A percentile compares a stretch with the other conserved stretches of the same genome.
Evolutionary conservation across 2,113 vertebrate species (phyloP).

Genomic region (Salvelinus sp.): DNA sequence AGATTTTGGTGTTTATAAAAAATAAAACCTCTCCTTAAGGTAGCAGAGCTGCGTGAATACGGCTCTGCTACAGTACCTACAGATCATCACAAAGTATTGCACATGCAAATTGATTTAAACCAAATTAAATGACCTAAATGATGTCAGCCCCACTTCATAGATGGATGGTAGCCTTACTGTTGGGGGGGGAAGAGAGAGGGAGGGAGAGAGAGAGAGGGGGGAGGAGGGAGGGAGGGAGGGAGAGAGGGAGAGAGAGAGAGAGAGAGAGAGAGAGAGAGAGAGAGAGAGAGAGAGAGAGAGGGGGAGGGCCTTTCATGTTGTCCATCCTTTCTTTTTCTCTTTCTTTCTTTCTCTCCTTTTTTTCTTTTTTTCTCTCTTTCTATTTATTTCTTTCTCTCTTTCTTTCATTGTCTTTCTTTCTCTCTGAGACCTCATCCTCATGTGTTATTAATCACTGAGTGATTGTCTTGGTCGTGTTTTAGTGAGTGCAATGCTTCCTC

Average conservation of each 20-base stretch:
- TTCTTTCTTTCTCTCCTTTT: background rate
- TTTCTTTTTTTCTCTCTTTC: too few species aligned
- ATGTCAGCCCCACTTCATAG: slow-evolving; percentile 30
- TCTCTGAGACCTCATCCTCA: slow-evolving; percentile 50
- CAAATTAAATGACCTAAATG: slow-evolving; percentile 34
- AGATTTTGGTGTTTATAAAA: too few species aligned
- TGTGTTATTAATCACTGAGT: slow-evolving; percentile 73
- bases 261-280: too few species aligned
- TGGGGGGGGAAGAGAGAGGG: background rate
- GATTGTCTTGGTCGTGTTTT: slow-evolving; percentile 73
- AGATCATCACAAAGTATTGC: background rate
- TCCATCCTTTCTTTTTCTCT: slow-evolving; percentile 46
- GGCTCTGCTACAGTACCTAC: too few species aligned
- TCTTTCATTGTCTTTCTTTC: slow-evolving; percentile 46
- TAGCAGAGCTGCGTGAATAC: too few species aligned
- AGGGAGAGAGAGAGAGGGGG: slow-evolving; percentile 3
- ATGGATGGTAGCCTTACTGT: slow-evolving; percentile 30
- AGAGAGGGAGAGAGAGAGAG: too few species aligned
- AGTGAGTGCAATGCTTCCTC: slow-evolving; percentile 71
- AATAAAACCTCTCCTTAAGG: too few species aligned
- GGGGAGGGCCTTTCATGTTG: too few species aligned
- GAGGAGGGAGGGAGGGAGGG: too few species aligned
- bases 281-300: too few species aligned
- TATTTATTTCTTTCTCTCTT: slow-evolving; percentile 32
- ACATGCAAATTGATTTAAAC: slow-evolving; percentile 14